Percentiles rank a stretch among this genome's conserved stretches.
Evolutionary conservation across 2,888 invertebrate species (phyloP).

Genomic region (Unio pictorum): DNA sequence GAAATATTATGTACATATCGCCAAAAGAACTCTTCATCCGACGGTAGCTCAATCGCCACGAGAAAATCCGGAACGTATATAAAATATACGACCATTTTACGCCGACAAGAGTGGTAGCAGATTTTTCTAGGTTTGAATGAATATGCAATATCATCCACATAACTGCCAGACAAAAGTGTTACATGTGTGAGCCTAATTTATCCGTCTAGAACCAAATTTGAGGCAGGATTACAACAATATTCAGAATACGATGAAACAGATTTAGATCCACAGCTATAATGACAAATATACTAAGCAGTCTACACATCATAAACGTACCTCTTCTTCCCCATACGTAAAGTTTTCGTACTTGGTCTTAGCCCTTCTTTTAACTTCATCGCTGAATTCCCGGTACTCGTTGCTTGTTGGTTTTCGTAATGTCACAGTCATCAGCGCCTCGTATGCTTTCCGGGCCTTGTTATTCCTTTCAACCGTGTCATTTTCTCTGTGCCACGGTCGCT

Average conservation of each 20-base stretch:
- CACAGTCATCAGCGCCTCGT: slow-evolving; percentile 68
- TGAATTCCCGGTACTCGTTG: slow-evolving; percentile 64
- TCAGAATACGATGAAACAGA: neutral
- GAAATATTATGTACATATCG: no score
- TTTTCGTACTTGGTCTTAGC: slow-evolving; percentile 60
- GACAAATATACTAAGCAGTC: neutral
- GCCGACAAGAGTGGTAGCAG: no score
- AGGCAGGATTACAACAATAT: no score
- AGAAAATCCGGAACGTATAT: no score
- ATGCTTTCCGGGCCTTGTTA: slow-evolving; percentile 74
- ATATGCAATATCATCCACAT: no score
- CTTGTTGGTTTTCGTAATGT: slow-evolving; percentile 68
- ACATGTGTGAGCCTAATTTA: no score
- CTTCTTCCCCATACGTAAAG: slow-evolving; percentile 67
- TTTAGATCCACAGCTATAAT: neutral
- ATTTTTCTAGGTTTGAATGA: no score
- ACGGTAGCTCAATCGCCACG: no score
- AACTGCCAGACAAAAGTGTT: no score
- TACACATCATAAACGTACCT: slow-evolving; percentile 47
- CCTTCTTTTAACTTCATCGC: slow-evolving; percentile 63
- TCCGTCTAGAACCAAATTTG: no score
- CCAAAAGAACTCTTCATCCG: no score
- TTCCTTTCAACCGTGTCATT: slow-evolving; percentile 87
- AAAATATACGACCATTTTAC: no score
- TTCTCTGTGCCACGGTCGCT: slow-evolving; percentile 88